Evolutionary conservation across 2,797 vertebrate genomes (phyloP), one percentile per base, ranked within the genome.

Genomic region (Petrocephalus schoutedeni): DNA sequence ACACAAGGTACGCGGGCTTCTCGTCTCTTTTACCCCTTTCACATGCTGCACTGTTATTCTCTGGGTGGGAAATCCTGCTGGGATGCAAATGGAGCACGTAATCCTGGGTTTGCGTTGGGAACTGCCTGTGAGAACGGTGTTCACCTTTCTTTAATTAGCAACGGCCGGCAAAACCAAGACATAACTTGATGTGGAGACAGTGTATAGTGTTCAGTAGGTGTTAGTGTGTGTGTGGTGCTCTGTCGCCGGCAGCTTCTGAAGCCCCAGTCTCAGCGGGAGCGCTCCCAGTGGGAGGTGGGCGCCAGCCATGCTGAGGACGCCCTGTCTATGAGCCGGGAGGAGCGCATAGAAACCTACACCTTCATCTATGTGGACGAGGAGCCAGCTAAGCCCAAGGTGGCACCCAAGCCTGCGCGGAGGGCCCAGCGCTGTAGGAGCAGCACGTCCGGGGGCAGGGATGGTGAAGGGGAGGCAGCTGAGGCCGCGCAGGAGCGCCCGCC

Each of bases 311-410:
- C 98, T 0, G 98, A 99, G 93, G 97, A 99, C 67, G 98, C 98
- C 0, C 94, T 99, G 87, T 92, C 95, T 10, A 99, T 99, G 98
- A 96, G 96, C 0, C 95, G 96, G 32, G 97, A 99, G 91, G 98
- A 98, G 90, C 95, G 98, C 89, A 98, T 98, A 87, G 98, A 99
- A 90, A 98, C 97, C 89, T 99, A 99, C 92, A 99, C 98, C 90
- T 99, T 99, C 94, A 99, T 99, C 93, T 99, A 99, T 14, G 92
- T 99, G 2, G 98, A 99, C 94, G 96, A 98, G 32, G 96, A 97
- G 90, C 98, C 94, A 92, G 45, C 93, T 96, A 93, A 97, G 96
- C 92, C 94, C 12, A 64, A 61, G 80, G 45, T 82, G 56, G 89
- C 32, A 19, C 0, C 94, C 58, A 96, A 96, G 87, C 49, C 94